Evolutionary conservation across 2,797 vertebrate species (phyloP), one percentile per base, ranked within the genome.

Genomic region (Coregonus sp.): DNA sequence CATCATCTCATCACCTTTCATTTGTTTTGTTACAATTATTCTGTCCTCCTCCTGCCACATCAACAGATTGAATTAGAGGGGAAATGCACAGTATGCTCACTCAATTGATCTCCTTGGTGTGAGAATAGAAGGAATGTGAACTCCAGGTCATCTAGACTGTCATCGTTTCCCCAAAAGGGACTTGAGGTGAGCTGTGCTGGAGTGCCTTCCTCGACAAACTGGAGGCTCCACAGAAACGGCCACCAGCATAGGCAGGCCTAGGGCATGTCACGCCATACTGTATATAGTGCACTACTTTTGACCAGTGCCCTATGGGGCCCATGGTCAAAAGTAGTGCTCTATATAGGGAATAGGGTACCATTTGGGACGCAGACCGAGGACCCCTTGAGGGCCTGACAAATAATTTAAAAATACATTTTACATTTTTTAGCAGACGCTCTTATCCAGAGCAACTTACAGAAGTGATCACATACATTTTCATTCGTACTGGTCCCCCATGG

Each of bases 1-100:
- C 78, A 72, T 54, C 14, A 67, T 70, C 47, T 75, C 66, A 74
- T 54, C 67, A 35, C 4, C 4, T 71, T 52, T 29, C 25, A 15
- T 50, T 29, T 50, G 5, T 25, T 25, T 51, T 25, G 11, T 4
- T 52, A 16, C 12, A 14, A 71, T 70, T 12, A 50, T 47, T 20
- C 11, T 6, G 47, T 31, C 47, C 70, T 25, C n/a, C 9, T 52
- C 59, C 70, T 16, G 20, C 47, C 12, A 16, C 6, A 33, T 31
- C 18, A 68, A 37, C 12, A 16, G 66, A 68, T 18, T 37, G 12
- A 15, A 18, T 68, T 33, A 16, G 15, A 6, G 66, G 12, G 66
- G 40, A 25, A 33, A 52, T 1, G 40, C 20, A 14, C n/a, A 1
- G 20, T 51, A 50, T 12, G 25, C 47, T 52, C 25, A 25, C 50